Base-by-base conservation (phyloP, 2,113 vertebrate genomes). In the Rostratula benghalensis region DNA sequence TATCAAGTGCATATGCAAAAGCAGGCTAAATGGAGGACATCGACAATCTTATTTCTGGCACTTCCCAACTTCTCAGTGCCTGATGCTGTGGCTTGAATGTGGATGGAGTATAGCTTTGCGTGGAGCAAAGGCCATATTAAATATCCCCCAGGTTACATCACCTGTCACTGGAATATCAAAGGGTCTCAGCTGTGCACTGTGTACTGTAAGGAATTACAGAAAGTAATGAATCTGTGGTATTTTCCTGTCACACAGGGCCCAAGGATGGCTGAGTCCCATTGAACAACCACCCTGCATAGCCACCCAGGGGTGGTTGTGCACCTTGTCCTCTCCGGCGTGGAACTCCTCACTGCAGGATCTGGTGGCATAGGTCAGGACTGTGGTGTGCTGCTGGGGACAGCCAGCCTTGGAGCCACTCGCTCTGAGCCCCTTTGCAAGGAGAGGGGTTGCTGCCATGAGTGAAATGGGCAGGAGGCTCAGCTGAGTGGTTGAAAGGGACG, bases 1-100 rank as follows among this genome's bases (percentile, higher is more conserved):
- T 90, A 81, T 71, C 90, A 67, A 88, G 56, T 30, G 33, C 41
- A 41, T 50, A 46, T 57, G n/a, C 50, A 61, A 76, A 91, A 76
- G 24, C 4, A 77, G 45, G 41, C 56, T 86, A 67, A 82, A 78
- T 37, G 76, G 81, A 90, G 48, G 65, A 50, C 61, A 61, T 83
- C 50, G 68, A 27, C 51, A 64, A 54, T 63, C 60, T 86, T 93
- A 83, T 88, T 93, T 92, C 60, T 95, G 85, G 53, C 24, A 57
- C 31, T 82, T 84, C 61, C 83, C 12, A 33, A 4, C 39, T 65
- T 69, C 21, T 5, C 35, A 68, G n/a, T 37, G 28, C 27, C 65
- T 78, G 57, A 57, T 0, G 0, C 41, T 71, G 41, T 57, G 64
- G 56, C 81, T 74, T 57, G 43, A 87, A 2, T n/a, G 39, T 37